Evolutionary conservation across 2,113 vertebrate species (phyloP).

Genomic region (Melanerpes formicivorus): DNA sequence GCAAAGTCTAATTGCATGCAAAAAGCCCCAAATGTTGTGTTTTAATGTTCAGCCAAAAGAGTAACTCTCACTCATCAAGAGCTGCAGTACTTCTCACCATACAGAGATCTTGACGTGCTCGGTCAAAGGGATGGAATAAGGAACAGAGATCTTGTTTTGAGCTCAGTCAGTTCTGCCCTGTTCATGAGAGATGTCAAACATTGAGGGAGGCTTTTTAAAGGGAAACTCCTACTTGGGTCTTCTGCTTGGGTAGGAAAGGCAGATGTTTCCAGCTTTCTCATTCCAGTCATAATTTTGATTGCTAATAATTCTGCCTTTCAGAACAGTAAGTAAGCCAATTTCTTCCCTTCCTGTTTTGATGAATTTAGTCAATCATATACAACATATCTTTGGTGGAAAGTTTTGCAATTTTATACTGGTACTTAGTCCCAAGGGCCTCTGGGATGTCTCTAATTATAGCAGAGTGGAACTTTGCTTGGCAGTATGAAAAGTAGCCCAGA

Average conservation of each 20-base stretch:
- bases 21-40: not conserved
- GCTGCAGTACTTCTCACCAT: not conserved
- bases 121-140: not conserved
- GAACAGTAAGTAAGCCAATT: not conserved
- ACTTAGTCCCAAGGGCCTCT: not conserved
- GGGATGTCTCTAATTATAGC: not conserved
- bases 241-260: not conserved
- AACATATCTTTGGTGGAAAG: not conserved
- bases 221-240: not conserved
- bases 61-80: accelerated
- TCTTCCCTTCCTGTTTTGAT: not conserved
- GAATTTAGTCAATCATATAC: not conserved
- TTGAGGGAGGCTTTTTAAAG: not conserved
- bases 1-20: not conserved
- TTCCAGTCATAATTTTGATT: not conserved
- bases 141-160: not conserved
- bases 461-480: not conserved
- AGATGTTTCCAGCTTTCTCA: not conserved
- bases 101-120: not conserved
- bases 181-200: not conserved
- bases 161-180: not conserved
- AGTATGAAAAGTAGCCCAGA: not conserved
- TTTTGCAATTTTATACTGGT: not conserved
- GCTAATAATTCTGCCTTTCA: not conserved
- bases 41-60: not conserved